These are phyloP conservation scores for Nematolebias whitei DNA, from an alignment of 2,113 vertebrate species.

Conservation along the genomic window DNA sequence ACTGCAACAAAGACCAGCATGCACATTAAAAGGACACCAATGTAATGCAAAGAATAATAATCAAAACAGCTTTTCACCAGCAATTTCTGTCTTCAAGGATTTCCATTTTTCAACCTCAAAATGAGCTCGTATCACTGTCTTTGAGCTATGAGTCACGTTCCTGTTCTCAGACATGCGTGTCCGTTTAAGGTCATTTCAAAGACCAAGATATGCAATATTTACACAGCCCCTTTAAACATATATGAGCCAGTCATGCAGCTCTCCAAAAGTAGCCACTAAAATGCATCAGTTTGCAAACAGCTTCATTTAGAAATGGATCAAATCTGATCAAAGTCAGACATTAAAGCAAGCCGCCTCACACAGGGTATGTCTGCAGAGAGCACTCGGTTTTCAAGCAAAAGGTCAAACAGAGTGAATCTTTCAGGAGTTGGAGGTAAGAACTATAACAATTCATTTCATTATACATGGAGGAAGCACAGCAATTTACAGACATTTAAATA, in stretches of 20 bases:
- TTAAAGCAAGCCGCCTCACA: neutral
- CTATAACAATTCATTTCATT: neutral
- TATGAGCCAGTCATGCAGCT: too few species aligned
- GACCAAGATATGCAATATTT: neutral
- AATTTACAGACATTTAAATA: neutral
- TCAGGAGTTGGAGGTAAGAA: neutral
- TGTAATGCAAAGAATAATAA: neutral
- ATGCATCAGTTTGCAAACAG: too few species aligned
- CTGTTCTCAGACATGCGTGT: neutral
- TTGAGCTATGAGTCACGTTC: slow-evolving; percentile 16
- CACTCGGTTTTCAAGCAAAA: neutral
- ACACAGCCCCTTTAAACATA: neutral
- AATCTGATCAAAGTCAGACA: neutral
- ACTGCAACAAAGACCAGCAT: too few species aligned
- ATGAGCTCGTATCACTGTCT: neutral
- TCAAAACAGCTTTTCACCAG: slow-evolving; percentile 5
- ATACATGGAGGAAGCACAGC: neutral
- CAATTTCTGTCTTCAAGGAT: slow-evolving; percentile 1
- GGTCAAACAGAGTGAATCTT: too few species aligned
- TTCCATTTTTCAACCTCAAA: neutral
- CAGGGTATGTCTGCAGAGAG: neutral
- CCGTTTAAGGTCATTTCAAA: neutral
- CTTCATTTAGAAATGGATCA: too few species aligned
- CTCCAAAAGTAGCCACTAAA: too few species aligned
- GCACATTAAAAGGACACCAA: too few species aligned